phyloP scores from a whole-genome alignment of 2,113 vertebrate genomes.

The Coptodon rendalli region DNA sequence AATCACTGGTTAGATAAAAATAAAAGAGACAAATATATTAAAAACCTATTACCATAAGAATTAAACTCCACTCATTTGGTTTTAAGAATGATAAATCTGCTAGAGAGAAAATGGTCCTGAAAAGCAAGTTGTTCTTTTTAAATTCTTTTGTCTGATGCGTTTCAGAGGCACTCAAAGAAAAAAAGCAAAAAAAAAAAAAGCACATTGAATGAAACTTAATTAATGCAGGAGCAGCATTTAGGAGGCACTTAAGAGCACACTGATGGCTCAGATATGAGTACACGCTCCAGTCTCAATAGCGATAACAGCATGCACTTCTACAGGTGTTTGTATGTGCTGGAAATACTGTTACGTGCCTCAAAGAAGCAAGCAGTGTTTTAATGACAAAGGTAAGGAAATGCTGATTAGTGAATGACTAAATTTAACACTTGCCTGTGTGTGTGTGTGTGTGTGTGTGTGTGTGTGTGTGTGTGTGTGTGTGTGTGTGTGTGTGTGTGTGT shows the following conservation, averaged over 20 bases:
- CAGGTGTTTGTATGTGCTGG: conserved; percentile 22
- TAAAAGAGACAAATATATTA: conserved; percentile 24
- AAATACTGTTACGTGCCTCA: background rate
- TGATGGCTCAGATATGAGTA: background rate
- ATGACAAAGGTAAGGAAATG: background rate
- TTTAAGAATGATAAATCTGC: conserved; percentile 4
- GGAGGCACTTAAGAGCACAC: conserved; percentile 26
- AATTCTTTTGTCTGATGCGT: background rate
- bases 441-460: background rate
- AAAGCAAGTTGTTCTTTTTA: background rate
- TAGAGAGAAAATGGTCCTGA: background rate
- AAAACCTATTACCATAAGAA: conserved; percentile 23
- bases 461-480: too few species aligned
- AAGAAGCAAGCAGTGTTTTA: background rate
- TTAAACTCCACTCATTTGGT: background rate
- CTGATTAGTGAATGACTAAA: background rate
- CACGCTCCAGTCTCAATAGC: conserved; percentile 10
- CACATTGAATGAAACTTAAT: conserved; percentile 30
- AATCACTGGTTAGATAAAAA: background rate
- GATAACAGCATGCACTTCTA: background rate
- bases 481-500: background rate
- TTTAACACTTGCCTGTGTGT: background rate
- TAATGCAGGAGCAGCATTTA: conserved; percentile 40
- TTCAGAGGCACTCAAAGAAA: conserved; percentile 1
- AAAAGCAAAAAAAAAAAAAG: background rate